Evolutionary conservation across 1,140 invertebrate species (phyloP).

Genomic region (Himalopsyche phryganea): DNA sequence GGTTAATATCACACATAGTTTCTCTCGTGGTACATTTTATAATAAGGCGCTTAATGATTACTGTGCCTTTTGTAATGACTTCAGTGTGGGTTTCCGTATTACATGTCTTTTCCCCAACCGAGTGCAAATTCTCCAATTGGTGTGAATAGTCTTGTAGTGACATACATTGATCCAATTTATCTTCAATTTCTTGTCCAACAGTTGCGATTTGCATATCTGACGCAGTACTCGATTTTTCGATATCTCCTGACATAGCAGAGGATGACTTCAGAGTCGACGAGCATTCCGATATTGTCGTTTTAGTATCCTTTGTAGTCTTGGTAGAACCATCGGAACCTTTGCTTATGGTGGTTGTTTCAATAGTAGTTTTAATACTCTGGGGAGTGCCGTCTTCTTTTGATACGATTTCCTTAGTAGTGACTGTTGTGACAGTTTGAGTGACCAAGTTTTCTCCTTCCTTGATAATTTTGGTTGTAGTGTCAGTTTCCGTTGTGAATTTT

Average conservation of each 20-base stretch:
- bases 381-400: slow-evolving; percentile 52
- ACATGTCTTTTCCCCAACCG: slow-evolving; percentile 18
- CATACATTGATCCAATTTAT: not conserved
- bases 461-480: slow-evolving; percentile 51
- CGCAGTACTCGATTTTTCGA: slow-evolving; percentile 6
- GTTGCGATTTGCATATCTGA: not conserved
- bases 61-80: slow-evolving; percentile 22
- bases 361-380: slow-evolving; percentile 54
- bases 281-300: slow-evolving; percentile 51
- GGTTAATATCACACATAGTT: slow-evolving; percentile 25
- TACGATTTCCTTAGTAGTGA: slow-evolving; percentile 52
- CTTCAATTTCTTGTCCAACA: not conserved
- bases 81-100: slow-evolving; percentile 30
- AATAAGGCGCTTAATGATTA: slow-evolving; percentile 26
- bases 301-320: slow-evolving; percentile 48
- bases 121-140: slow-evolving; percentile 19
- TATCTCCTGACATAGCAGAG: slow-evolving; percentile 30
- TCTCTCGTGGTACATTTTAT: slow-evolving; percentile 25
- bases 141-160: slow-evolving; percentile 6
- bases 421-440: slow-evolving; percentile 51
- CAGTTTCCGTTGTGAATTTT: slow-evolving; percentile 53
- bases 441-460: slow-evolving; percentile 54
- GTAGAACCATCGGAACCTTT: slow-evolving; percentile 50
- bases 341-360: slow-evolving; percentile 52
- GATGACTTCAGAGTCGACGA: slow-evolving; percentile 50